Conservation (phyloP, 1,140 invertebrate species). For the Drosophila truncata region DNA sequence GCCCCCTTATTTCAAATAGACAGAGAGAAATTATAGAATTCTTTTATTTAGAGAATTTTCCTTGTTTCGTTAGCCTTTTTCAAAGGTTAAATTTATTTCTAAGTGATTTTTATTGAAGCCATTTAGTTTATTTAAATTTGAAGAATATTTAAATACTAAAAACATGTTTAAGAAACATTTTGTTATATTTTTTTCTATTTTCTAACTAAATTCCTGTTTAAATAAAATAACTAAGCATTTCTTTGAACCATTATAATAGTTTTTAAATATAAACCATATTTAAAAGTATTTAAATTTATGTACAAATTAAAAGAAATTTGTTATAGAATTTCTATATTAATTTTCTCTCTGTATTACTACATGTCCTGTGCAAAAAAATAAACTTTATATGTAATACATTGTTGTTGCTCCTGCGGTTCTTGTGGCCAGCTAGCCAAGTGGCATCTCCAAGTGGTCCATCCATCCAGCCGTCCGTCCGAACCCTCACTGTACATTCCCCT, state of each 20-base stretch:
- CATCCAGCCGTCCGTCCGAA: conserved; percentile 21
- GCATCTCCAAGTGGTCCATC: conserved; percentile 57
- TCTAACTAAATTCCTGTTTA: neutral
- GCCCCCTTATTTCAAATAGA: conserved; percentile 25
- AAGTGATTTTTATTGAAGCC: too few relatives aligned
- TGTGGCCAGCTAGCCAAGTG: conserved; percentile 48
- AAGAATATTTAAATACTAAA: too few relatives aligned
- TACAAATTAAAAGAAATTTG: neutral
- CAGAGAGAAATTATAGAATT: neutral
- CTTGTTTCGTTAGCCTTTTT: too few relatives aligned
- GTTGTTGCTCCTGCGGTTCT: conserved; percentile 54
- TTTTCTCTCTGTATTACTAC: neutral
- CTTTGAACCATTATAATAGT: neutral
- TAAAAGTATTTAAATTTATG: neutral
- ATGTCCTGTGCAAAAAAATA: conserved; percentile 29
- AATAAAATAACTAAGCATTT: too few relatives aligned
- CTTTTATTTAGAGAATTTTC: too few relatives aligned
- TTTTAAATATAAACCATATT: neutral
- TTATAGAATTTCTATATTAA: too few relatives aligned
- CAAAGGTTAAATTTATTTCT: too few relatives aligned
- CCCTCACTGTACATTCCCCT: neutral
- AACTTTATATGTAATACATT: conserved; percentile 65
- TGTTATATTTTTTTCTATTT: too few relatives aligned
- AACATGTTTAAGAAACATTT: neutral
- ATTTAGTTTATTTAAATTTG: too few relatives aligned